Evolutionary conservation across 2,888 invertebrate genomes (phyloP), one percentile per base, ranked within the genome.

Genomic region (Apodemia mormo): DNA sequence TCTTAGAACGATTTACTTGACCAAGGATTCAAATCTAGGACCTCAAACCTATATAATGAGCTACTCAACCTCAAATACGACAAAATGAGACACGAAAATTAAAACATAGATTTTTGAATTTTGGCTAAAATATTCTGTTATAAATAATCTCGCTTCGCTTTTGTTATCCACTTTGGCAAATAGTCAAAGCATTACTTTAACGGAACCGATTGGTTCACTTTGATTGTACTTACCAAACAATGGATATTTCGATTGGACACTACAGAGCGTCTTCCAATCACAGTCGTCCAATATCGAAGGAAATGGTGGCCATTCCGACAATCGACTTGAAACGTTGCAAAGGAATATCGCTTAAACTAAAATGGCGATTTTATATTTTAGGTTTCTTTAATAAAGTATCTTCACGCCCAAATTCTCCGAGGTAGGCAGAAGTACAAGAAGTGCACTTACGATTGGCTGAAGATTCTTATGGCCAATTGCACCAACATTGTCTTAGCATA

Each of bases 141-240:
- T 49, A 49, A 49, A 40, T 49, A 49, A 14, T 14, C 49, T 49
- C 14, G 14, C 14, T 12, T 49, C 4, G 5, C 14, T 12, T 49
- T 49, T 49, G 49, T 45, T 45, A 45, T 49, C 3, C 49, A 14
- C 5, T 33, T 64, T 64, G 64, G 2, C 65, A 40, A 64, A 12
- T 14, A 7, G 30, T 33, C 64, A 64, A 54, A 54, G 52, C 52
- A 22, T 54, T 54, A 54, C 22, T 22, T 52, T 22, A 22, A 64
- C 61, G 33, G 12, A 14, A 14, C 33, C 61, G 33, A 64, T 64
- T 64, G 30, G 61, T 30, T 64, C 61, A 64, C 61, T 64, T 64
- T 64, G 33, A 64, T 61, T 12, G 33, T 61, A 64, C 61, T 64
- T 64, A 64, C 61, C 37, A 64, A 37, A 64, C 61, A 64, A 64